phyloP scores from a whole-genome alignment of 2,888 invertebrate genomes.

The Pasiphila rectangulata region DNA sequence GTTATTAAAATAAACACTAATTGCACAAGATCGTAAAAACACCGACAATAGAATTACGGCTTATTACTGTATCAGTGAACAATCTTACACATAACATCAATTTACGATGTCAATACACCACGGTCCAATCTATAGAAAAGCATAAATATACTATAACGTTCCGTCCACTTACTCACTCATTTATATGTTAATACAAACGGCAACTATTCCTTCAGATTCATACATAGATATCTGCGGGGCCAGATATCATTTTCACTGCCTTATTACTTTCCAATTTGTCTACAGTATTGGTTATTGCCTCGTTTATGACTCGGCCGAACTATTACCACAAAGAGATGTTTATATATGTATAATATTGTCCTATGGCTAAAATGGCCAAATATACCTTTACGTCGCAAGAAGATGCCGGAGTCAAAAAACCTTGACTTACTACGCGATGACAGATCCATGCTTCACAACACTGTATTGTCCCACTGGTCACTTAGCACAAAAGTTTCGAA shows the following conservation, averaged over 20 bases:
- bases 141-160: constrained; percentile 58
- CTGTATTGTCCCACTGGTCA: constrained; percentile 40
- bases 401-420: constrained; percentile 80
- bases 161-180: constrained; percentile 78
- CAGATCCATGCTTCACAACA: constrained; percentile 65
- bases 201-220: constrained; percentile 69
- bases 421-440: constrained; percentile 79
- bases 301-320: constrained; percentile 62
- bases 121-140: constrained; percentile 51
- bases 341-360: constrained; percentile 35
- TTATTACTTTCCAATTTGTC: constrained; percentile 81
- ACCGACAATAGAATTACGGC: neutral
- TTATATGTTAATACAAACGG: constrained; percentile 77
- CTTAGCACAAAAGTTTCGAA: constrained; percentile 36
- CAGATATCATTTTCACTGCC: constrained; percentile 79
- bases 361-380: too few species aligned
- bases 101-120: constrained; percentile 54
- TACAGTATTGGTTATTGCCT: constrained; percentile 72
- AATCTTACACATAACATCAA: constrained; percentile 38
- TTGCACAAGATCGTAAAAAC: too few species aligned
- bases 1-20: too few species aligned
- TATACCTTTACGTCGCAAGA: constrained; percentile 77
- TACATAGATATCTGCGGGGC: constrained; percentile 69
- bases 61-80: constrained; percentile 37
- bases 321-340: constrained; percentile 49